phyloP scores from a whole-genome alignment of 2,797 vertebrate species.

The Brachyrhaphis roseni region DNA sequence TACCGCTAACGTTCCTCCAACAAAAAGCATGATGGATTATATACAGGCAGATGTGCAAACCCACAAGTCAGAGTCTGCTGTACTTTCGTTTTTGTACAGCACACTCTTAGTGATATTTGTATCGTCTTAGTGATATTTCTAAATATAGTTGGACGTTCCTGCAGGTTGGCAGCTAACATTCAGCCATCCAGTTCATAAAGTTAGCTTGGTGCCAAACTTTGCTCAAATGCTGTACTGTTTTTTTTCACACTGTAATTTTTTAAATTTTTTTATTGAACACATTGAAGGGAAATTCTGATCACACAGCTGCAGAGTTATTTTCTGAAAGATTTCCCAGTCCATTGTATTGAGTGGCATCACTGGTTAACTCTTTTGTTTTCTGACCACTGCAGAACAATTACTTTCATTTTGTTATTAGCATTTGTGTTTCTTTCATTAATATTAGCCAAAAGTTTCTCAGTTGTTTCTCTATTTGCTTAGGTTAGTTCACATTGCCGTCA shows the following conservation, averaged over 20 bases:
- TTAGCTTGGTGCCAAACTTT: background rate
- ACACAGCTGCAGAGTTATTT: background rate
- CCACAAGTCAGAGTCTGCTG: background rate
- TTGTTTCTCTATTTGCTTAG: background rate
- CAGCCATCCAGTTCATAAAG: background rate
- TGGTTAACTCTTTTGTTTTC: too few species aligned
- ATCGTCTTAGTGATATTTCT: background rate
- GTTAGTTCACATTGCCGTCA: constrained; percentile 3
- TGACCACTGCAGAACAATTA: background rate
- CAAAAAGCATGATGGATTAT: background rate
- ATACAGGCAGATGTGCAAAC: background rate
- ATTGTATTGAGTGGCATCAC: background rate
- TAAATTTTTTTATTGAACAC: background rate
- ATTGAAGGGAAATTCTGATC: background rate
- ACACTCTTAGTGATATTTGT: background rate
- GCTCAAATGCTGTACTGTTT: background rate
- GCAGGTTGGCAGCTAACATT: background rate
- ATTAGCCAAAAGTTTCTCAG: background rate
- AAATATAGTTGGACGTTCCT: background rate
- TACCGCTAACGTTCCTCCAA: background rate
- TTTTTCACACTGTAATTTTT: background rate
- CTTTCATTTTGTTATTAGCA: background rate
- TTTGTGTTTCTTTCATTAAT: too few species aligned
- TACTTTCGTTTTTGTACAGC: background rate
- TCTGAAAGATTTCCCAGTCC: background rate